Percentiles rank a stretch among this genome's conserved stretches.
These are phyloP conservation scores for Pyrrhia umbra DNA, from an alignment of 2,888 invertebrate species.

Conservation along the genomic window DNA sequence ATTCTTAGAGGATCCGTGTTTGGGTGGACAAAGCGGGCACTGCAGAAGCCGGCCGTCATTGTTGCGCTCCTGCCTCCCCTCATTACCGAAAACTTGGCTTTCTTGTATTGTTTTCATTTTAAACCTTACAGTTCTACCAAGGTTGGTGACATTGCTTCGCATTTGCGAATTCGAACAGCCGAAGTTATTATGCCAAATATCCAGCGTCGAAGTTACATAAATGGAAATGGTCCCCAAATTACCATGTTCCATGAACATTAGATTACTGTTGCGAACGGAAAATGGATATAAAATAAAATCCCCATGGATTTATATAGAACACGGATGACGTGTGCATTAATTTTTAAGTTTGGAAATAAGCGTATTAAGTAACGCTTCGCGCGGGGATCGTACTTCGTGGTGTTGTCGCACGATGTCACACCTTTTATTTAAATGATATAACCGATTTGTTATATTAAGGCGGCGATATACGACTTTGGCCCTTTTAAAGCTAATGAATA, in stretches of 20 bases:
- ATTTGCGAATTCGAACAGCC: conserved; percentile 62
- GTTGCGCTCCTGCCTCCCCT: conserved; percentile 56
- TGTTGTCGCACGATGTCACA: conserved; percentile 49
- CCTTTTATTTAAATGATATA: conserved; percentile 69
- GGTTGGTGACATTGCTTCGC: conserved; percentile 67
- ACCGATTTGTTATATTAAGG: conserved; percentile 74
- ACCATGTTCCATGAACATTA: conserved; percentile 63
- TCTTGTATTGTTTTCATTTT: conserved; percentile 65
- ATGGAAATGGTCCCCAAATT: conserved; percentile 69
- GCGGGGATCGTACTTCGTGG: conserved; percentile 30
- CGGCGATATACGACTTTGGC: too few relatives aligned
- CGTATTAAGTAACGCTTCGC: conserved; percentile 30
- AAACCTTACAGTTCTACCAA: conserved; percentile 44
- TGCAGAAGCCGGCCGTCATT: conserved; percentile 50
- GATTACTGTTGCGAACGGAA: conserved; percentile 40
- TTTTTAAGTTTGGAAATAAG: conserved; percentile 46
- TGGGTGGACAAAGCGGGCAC: conserved; percentile 54
- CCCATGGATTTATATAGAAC: conserved; percentile 18
- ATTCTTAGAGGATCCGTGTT: conserved; percentile 61
- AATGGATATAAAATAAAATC: conserved; percentile 24
- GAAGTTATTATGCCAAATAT: conserved; percentile 59
- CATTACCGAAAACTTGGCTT: conserved; percentile 64
- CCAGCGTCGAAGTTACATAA: conserved; percentile 67
- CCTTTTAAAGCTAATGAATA: too few relatives aligned
- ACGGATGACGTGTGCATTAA: conserved; percentile 30